These are phyloP conservation scores for Agonopterix alstromeriana DNA, from an alignment of 2,888 invertebrate species.

Conservation along the genomic window DNA sequence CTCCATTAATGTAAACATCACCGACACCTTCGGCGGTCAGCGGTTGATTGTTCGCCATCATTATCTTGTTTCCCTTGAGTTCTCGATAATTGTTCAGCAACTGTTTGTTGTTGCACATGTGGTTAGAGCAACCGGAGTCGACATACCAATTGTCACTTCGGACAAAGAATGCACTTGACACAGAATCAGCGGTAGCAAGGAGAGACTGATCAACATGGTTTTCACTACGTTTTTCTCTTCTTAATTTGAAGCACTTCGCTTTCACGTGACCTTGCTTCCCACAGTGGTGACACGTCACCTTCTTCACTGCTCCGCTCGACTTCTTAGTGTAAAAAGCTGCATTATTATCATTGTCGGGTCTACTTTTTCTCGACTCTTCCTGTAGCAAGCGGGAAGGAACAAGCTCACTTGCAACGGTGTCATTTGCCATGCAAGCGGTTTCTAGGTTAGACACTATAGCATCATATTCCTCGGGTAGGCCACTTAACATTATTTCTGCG, in stretches of 20 bases:
- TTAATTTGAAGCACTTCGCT: background rate
- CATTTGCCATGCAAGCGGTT: background rate
- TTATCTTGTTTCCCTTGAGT: no score
- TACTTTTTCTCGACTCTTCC: background rate
- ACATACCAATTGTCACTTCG: background rate
- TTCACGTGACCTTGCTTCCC: background rate
- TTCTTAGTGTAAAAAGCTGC: background rate
- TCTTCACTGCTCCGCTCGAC: background rate
- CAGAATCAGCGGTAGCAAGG: background rate
- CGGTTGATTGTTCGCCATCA: no score
- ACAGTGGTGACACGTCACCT: background rate
- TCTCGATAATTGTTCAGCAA: no score
- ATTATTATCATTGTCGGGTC: background rate
- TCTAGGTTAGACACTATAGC: background rate
- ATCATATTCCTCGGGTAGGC: constrained; percentile 3
- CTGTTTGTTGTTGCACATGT: background rate
- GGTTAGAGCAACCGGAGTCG: background rate
- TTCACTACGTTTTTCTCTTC: no score
- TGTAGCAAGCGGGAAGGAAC: background rate
- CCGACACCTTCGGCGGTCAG: no score
- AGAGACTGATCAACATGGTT: no score
- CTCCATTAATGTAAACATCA: no score
- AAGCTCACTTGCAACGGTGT: background rate
- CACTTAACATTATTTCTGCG: background rate
- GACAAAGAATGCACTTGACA: background rate